Base-by-base conservation (phyloP, 2,113 vertebrate genomes). In the Corythoichthys intestinalis region DNA sequence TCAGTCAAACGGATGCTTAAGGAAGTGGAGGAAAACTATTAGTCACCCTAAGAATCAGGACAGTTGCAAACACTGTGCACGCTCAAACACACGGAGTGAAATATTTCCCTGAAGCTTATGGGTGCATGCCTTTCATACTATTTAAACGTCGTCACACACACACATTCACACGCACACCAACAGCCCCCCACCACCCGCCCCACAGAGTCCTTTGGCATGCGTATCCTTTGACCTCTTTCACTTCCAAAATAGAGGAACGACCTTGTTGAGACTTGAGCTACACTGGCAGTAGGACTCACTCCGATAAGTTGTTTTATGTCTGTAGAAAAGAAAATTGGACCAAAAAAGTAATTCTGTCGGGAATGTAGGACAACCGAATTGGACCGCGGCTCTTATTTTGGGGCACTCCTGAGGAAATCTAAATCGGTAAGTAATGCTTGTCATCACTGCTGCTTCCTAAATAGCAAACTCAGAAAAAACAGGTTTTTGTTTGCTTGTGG, bases 201-300 rank as follows among this genome's bases (percentile, higher is more conserved):
- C 28, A 57, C 50, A 35, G 0, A 75, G 74, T 63, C 20, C 8
- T 11, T 61, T 9, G 38, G 3, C 37, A 15, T 20, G 66, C 54
- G 48, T 71, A 76, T 77, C 78, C 81, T 87, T 79, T 90, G 86
- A 88, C 86, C 88, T 63, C 63, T 47, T 53, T 53, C 28, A 67
- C 78, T 70, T 84, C 72, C 28, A 85, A 86, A 90, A 88, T 87
- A 88, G 84, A 80, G 73, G 58, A 15, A 67, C 66, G 74, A 83
- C 78, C 80, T 83, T 79, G 76, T 28, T 67, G 69, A 58, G 82
- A 66, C 71, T 66, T 56, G 53, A 80, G 71, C 65, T 76, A 56
- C 0, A 34, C 68, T 15, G 64, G 76, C 81, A 81, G 79, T 85
- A 83, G 82, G 41, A 35, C 59, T 65, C 72, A 66, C 63, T 77